Conservation (phyloP, 2,797 vertebrate genomes). For the Pantherophis vulpinus region DNA sequence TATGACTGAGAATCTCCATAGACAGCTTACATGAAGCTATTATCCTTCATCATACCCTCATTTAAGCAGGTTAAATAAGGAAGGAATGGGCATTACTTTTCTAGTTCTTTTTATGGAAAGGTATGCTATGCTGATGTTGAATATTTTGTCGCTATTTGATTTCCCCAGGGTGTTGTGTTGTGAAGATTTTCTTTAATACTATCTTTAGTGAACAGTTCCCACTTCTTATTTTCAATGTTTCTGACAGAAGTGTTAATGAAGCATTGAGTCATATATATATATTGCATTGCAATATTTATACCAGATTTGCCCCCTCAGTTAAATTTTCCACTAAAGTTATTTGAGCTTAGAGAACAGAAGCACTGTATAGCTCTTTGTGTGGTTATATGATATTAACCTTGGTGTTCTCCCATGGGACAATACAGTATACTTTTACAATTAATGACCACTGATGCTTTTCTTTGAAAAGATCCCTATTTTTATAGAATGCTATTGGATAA, state of each 20-base stretch:
- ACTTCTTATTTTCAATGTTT: not conserved
- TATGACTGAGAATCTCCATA: not conserved
- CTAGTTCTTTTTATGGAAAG: not conserved
- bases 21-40: not conserved
- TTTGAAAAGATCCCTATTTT: not conserved
- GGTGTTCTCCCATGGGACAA: not conserved
- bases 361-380: not conserved
- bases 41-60: not conserved
- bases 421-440: not conserved
- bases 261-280: not conserved
- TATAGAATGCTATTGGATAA: rapidly evolving
- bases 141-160: conserved; percentile 30
- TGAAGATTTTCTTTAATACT: conserved; percentile 23
- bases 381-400: not conserved
- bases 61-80: conserved; percentile 1
- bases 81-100: not conserved
- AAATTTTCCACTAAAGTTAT: not conserved
- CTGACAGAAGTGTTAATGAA: conserved; percentile 3
- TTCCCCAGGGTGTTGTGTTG: conserved; percentile 11
- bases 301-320: not conserved
- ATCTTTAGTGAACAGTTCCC: conserved; percentile 5
- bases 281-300: conserved; percentile 7
- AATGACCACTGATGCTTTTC: not conserved
- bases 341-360: not conserved
- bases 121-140: conserved; percentile 32